Evolutionary conservation across 2,113 vertebrate species (phyloP).

Genomic region (Lepisosteus osseus): DNA sequence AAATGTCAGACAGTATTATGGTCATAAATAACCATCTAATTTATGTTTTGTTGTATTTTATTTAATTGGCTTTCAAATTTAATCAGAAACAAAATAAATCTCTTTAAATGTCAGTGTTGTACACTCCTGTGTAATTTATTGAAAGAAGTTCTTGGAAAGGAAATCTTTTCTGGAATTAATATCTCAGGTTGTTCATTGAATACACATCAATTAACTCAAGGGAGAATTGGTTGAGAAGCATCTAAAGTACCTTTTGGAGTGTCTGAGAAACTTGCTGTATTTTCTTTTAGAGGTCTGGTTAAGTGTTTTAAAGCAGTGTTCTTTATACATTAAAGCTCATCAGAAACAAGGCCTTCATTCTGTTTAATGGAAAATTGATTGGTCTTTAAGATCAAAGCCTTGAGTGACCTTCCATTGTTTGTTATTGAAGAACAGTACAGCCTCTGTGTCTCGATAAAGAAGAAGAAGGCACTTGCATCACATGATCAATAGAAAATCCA

Average conservation of each 20-base stretch:
- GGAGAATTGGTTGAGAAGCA: neutral
- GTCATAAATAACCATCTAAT: too few relatives aligned
- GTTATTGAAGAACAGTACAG: neutral
- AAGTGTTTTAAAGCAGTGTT: neutral
- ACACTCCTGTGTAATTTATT: too few relatives aligned
- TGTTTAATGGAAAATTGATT: constrained; percentile 1
- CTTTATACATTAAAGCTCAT: neutral
- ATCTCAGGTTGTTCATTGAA: neutral
- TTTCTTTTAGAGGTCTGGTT: neutral
- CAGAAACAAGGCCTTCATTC: neutral
- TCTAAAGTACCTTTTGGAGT: neutral
- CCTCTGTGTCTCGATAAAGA: neutral
- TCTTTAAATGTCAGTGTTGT: too few relatives aligned
- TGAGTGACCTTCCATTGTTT: constrained; percentile 4
- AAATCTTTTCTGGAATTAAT: too few relatives aligned
- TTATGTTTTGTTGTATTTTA: too few relatives aligned
- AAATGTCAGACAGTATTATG: too few relatives aligned
- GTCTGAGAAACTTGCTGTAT: neutral
- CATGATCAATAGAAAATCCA: neutral
- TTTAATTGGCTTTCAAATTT: too few relatives aligned
- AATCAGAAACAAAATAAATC: too few relatives aligned
- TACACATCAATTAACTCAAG: neutral
- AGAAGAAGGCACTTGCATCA: neutral
- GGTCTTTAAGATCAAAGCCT: neutral
- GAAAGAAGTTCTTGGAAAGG: too few relatives aligned